Conservation (phyloP, 2,797 vertebrate genomes). For the Champsocephalus esox region DNA sequence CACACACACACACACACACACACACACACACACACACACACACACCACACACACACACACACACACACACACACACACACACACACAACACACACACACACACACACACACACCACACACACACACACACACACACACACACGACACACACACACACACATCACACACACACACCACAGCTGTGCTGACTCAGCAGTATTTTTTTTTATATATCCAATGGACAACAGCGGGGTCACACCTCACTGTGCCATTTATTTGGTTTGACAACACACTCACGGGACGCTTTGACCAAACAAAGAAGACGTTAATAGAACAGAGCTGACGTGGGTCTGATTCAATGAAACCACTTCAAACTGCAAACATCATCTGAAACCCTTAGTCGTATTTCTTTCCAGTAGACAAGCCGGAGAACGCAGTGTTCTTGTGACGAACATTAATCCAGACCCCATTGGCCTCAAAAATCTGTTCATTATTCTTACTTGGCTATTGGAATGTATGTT, state of each 20-base stretch:
- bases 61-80: too few species aligned
- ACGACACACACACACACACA: too few species aligned
- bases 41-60: too few species aligned
- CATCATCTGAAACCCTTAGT: neutral
- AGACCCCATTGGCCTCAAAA: conserved; percentile 49
- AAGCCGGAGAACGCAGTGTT: conserved; percentile 20
- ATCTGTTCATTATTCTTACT: conserved; percentile 25
- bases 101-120: conserved; percentile 1
- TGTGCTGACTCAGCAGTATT: conserved; percentile 61
- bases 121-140: neutral
- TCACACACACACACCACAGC: conserved; percentile 22
- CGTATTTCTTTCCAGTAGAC: conserved; percentile 14
- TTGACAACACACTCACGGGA: conserved; percentile 43
- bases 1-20: neutral
- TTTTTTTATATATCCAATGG: conserved; percentile 38
- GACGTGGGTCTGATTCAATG: conserved; percentile 23
- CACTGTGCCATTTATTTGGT: conserved; percentile 61
- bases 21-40: too few species aligned
- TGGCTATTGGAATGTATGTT: neutral
- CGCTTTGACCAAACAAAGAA: neutral
- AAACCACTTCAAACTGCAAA: conserved; percentile 23
- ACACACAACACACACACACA: neutral
- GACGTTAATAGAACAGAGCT: neutral
- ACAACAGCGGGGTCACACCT: conserved; percentile 34
- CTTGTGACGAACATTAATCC: conserved; percentile 41